Percentiles rank a stretch among this genome's conserved stretches.
phyloP scores from a whole-genome alignment of 2,888 invertebrate species.

The Rhopalosiphum nymphaeae region DNA sequence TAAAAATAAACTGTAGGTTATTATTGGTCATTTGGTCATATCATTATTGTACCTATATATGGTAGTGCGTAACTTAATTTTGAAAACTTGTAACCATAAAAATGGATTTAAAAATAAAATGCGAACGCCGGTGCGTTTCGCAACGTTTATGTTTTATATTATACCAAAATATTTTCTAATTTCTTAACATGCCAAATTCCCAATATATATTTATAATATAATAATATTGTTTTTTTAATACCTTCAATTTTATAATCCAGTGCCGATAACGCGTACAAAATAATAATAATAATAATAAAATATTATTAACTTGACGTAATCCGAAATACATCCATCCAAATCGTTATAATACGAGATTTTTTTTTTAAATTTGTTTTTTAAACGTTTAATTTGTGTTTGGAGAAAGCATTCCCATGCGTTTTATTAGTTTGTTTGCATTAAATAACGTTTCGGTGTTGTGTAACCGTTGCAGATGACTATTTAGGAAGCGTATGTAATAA shows the following conservation, averaged over 20 bases:
- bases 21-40: background rate
- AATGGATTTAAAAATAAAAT: background rate
- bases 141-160: background rate
- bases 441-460: background rate
- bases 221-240: background rate
- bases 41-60: background rate
- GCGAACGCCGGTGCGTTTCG: background rate
- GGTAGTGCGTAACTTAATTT: background rate
- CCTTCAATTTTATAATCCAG: background rate
- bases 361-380: slow-evolving; percentile 10
- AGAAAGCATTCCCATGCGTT: slow-evolving; percentile 6
- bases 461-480: slow-evolving; percentile 14
- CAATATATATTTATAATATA: background rate
- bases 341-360: background rate
- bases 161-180: background rate
- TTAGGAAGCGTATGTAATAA: background rate
- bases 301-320: background rate
- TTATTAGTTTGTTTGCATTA: slow-evolving; percentile 26
- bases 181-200: background rate
- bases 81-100: background rate
- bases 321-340: background rate
- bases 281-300: background rate
- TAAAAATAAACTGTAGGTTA: background rate
- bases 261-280: background rate
- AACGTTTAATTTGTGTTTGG: background rate